Evolutionary conservation across 2,113 vertebrate genomes (phyloP), one percentile per base, ranked within the genome.

Genomic region (Leptobrachium leishanense): DNA sequence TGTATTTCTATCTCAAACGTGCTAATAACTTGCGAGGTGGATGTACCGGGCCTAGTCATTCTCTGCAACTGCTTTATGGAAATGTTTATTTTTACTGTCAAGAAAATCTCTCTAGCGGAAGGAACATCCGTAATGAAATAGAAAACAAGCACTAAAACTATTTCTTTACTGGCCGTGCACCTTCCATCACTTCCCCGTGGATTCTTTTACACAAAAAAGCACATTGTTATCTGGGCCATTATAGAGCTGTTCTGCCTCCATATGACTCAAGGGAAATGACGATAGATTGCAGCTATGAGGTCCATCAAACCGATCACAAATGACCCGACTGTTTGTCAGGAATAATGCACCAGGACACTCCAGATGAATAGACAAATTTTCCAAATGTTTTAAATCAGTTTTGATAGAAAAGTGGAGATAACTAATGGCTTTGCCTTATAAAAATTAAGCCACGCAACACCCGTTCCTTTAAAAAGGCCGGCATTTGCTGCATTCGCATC

Each of bases 361-460:
- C 6, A 63, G 90, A 90, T 96, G 94, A 98, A 97, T 94, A 92
- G 95, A 96, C 92, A 97, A 91, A 97, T 97, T 98, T 98, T 97
- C 95, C 95, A 95, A 97, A 96, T 97, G 96, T 95, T 99, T 98
- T 95, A 95, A 96, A 96, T 96, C 94, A 89, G 93, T 95, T 95
- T 94, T 92, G 92, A 93, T 88, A 90, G 92, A 95, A 93, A 93
- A 90, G 84, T 86, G 83, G 88, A 90, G 90, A 94, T 91, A 92
- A 93, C 92, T 95, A 95, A 96, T 95, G 93, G 94, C 90, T 94
- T 95, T 96, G 94, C 92, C 94, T 93, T 92, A 93, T 94, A 93
- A 92, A 94, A 93, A 88, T 89, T 92, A 90, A 92, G 91, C 85
- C 86, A 92, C 81, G 85, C 82, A 88, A 94, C 92, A 93, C 91